Evolutionary conservation across 1,140 invertebrate species (phyloP), one percentile per base, ranked within the genome.

Genomic region (Melipona quadrifasciata): DNA sequence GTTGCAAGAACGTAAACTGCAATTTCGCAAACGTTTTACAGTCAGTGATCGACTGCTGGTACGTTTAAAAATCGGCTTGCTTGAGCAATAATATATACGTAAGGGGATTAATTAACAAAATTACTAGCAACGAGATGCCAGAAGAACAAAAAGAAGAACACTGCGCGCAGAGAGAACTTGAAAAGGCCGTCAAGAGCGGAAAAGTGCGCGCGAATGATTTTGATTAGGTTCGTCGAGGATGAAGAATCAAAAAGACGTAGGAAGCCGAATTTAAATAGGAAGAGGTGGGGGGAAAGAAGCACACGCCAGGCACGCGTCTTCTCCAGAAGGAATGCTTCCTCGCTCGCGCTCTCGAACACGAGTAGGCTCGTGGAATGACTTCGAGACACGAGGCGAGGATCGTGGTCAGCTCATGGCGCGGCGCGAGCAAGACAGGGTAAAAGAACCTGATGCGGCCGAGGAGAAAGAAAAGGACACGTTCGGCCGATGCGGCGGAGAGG

Each of bases 221-320:
- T 27, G 47, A 61, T 73, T 64, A 57, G 47, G 8, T 53, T 14
- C 27, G 31, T 51, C 12, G 57, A 24, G 5, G 57, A 31, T 2
- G 0, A 17, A 55, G 39, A 70, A 39, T 72, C 5, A 61, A 79
- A 79, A 72, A 79, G 67, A 27, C 27, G 17, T 5, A 21, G 57
- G 57, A 51, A 58, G 67, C 47, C 27, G 75, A 84, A 79, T 84
- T 84, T 84, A 71, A 58, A 53, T 55, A 17, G n/a, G 34, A 27
- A 14, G 53, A 53, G 71, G 80, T 78, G 76, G 89, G 85, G 86
- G 84, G 64, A 84, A 77, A 85, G 89, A 86, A 88, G 89, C 89
- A 84, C 89, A 90, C 89, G 89, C 90, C 89, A 90, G 89, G 89
- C 89, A 90, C 89, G 89, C 89, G 89, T 90, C 89, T 90, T 86